Conservation (phyloP, 2,888 invertebrate genomes). For the Pachliopta kotzebuea region DNA sequence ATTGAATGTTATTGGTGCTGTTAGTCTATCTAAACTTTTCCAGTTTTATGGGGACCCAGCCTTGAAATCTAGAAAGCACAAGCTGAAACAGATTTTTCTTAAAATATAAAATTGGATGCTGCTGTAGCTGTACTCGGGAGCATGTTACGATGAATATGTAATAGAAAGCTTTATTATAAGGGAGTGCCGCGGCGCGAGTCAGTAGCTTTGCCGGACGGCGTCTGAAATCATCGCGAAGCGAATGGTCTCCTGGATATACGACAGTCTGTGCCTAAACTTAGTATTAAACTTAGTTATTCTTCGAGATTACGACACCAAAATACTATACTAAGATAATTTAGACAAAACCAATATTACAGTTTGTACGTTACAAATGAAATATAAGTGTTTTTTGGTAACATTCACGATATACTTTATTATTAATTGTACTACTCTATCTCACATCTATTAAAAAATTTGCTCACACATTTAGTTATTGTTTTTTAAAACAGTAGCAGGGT, state of each 20-base stretch:
- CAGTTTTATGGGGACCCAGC: too few relatives aligned
- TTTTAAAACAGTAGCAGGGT: neutral
- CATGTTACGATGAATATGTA: constrained; percentile 33
- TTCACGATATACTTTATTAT: constrained; percentile 6
- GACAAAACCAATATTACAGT: constrained; percentile 27
- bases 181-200: constrained; percentile 31
- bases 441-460: constrained; percentile 17
- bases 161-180: constrained; percentile 35
- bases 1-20: too few relatives aligned
- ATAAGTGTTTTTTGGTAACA: constrained; percentile 10
- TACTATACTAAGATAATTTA: constrained; percentile 44
- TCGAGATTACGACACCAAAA: constrained; percentile 75
- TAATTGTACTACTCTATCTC: constrained; percentile 7
- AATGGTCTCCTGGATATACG: constrained; percentile 33
- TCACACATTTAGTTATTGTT: constrained; percentile 16
- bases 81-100: too few relatives aligned
- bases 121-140: constrained; percentile 1
- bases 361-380: constrained; percentile 27
- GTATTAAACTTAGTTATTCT: constrained; percentile 38
- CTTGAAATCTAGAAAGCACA: too few relatives aligned
- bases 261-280: constrained; percentile 46
- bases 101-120: too few relatives aligned
- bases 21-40: too few relatives aligned
- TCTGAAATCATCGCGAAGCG: constrained; percentile 33
- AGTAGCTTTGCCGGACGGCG: constrained; percentile 32